Evolutionary conservation across 2,888 invertebrate genomes (phyloP).

Genomic region (Cryptus armator): DNA sequence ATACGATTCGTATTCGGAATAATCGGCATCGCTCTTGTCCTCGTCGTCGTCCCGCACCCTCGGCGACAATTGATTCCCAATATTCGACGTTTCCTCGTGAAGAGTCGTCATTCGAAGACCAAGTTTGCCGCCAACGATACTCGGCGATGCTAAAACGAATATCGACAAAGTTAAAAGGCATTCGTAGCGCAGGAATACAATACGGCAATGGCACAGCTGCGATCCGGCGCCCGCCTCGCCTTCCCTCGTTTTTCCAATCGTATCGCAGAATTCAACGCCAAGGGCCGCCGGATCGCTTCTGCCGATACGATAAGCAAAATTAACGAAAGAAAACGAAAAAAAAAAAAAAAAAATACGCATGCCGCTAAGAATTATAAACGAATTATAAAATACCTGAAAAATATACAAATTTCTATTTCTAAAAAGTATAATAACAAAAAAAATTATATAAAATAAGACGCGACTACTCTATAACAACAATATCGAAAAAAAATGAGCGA

Average conservation of each 20-base stretch:
- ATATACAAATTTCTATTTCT: background rate
- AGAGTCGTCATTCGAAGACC: slow-evolving; percentile 96
- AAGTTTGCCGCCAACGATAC: slow-evolving; percentile 90
- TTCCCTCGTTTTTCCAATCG: background rate
- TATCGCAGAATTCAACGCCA: slow-evolving; percentile 33
- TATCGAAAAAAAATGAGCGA: slow-evolving; percentile 67
- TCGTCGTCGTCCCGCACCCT: slow-evolving; percentile 81
- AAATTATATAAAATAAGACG: slow-evolving; percentile 31
- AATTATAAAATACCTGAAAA: slow-evolving; percentile 47
- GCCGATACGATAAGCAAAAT: slow-evolving; percentile 47
- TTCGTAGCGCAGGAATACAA: background rate
- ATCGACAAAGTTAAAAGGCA: slow-evolving; percentile 37
- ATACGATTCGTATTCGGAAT: slow-evolving; percentile 82
- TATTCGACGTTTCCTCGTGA: slow-evolving; percentile 90
- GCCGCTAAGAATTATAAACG: slow-evolving; percentile 49
- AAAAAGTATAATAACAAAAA: slow-evolving; percentile 7
- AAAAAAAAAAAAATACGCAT: slow-evolving; percentile 57
- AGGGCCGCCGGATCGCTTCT: slow-evolving; percentile 78
- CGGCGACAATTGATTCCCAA: slow-evolving; percentile 79
- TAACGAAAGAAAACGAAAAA: slow-evolving; percentile 32
- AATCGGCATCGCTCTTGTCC: slow-evolving; percentile 83
- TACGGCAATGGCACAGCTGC: background rate
- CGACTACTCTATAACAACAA: slow-evolving; percentile 45
- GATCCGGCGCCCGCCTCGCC: background rate
- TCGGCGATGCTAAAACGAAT: slow-evolving; percentile 90